phyloP scores from a whole-genome alignment of 2,797 vertebrate genomes.

The Champsocephalus gunnari region DNA sequence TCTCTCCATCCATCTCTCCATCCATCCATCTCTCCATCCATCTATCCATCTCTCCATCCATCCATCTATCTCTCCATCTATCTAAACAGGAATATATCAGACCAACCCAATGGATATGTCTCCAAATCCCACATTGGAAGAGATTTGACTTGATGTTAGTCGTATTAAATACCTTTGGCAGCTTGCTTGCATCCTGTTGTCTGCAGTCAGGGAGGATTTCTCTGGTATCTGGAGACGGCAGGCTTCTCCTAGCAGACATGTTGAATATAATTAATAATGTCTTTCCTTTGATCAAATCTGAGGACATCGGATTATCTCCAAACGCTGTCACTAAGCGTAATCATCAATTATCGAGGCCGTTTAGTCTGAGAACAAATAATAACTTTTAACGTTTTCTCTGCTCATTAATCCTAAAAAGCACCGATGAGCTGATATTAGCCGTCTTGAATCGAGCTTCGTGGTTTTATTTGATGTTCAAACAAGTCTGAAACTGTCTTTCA shows the following conservation, averaged over 20 bases:
- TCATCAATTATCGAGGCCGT: slow-evolving; percentile 21
- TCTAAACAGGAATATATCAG: not conserved
- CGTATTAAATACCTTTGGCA: not conserved
- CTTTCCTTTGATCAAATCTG: slow-evolving; percentile 17
- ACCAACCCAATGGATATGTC: not conserved
- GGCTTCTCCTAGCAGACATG: slow-evolving; percentile 18
- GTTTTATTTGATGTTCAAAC: slow-evolving; percentile 38
- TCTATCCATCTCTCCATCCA: too few species aligned
- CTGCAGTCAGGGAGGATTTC: not conserved
- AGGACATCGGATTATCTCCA: slow-evolving; percentile 13
- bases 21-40: too few species aligned
- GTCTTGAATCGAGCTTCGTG: slow-evolving; percentile 49
- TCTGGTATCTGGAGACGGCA: not conserved
- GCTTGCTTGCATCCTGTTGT: slow-evolving; percentile 4
- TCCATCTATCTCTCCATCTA: too few species aligned
- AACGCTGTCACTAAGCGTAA: slow-evolving; percentile 31
- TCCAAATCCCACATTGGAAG: not conserved
- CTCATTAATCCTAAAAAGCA: slow-evolving; percentile 58
- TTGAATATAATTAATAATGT: slow-evolving; percentile 2
- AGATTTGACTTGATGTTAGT: not conserved
- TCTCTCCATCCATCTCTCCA: accelerated
- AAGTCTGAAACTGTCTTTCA: slow-evolving; percentile 34
- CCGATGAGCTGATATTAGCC: slow-evolving; percentile 53
- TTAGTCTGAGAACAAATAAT: slow-evolving; percentile 5
- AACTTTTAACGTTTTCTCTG: slow-evolving; percentile 20